phyloP scores from a whole-genome alignment of 2,888 invertebrate species.

The Noctuana brunneofusca region DNA sequence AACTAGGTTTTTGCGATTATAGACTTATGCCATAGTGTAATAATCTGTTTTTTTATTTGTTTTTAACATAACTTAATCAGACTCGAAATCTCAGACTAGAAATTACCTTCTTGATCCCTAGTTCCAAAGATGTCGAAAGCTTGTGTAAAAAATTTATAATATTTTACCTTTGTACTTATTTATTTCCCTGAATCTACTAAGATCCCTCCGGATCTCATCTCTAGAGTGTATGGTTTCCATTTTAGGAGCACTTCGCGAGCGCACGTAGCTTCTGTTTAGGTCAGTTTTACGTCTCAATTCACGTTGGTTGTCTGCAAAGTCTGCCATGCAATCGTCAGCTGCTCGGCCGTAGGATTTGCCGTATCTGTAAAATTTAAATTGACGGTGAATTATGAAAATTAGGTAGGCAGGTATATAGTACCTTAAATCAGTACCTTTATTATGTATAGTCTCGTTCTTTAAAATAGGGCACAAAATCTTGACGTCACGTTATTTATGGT shows the following conservation, averaged over 20 bases:
- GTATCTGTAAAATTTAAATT: slow-evolving; percentile 53
- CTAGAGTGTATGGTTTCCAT: slow-evolving; percentile 81
- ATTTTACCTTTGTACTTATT: slow-evolving; percentile 80
- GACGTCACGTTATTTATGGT: no score
- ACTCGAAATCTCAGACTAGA: no score
- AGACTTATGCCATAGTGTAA: no score
- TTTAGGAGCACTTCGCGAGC: slow-evolving; percentile 82
- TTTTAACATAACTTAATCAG: not conserved
- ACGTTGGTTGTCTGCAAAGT: slow-evolving; percentile 77
- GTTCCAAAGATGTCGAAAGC: not conserved
- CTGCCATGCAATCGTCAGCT: slow-evolving; percentile 83
- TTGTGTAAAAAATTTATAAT: not conserved
- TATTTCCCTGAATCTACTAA: slow-evolving; percentile 78
- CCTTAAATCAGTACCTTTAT: no score
- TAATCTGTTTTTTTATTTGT: not conserved
- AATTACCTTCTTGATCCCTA: no score
- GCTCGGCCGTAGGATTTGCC: slow-evolving; percentile 83
- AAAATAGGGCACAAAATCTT: no score
- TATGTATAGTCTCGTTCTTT: no score
- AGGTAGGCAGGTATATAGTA: no score
- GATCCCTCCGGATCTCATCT: slow-evolving; percentile 79
- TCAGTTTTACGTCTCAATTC: slow-evolving; percentile 68
- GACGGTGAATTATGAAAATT: no score
- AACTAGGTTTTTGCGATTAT: not conserved
- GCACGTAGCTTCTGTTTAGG: slow-evolving; percentile 68